These are phyloP conservation scores for Platalea minor DNA, from an alignment of 2,797 vertebrate species.

Conservation along the genomic window DNA sequence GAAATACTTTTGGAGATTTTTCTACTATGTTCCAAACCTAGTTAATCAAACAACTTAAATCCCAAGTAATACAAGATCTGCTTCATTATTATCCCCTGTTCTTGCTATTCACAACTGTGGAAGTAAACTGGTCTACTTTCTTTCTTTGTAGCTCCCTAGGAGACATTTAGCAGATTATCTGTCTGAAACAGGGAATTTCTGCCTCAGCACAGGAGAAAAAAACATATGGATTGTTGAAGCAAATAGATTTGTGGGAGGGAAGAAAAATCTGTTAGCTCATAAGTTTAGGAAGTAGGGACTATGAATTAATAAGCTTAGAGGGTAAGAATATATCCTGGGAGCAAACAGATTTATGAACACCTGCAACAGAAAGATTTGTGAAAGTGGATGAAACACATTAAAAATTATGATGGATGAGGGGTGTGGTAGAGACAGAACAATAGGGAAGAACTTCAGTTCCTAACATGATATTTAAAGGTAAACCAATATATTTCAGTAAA, in stretches of 20 bases:
- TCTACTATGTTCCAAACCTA: not conserved
- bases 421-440: not conserved
- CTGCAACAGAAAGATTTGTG: not conserved
- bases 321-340: slow-evolving; percentile 3
- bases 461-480: not conserved
- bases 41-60: not conserved
- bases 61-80: not conserved
- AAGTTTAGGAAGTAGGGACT: slow-evolving; percentile 16
- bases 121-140: not conserved
- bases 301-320: not conserved
- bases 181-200: slow-evolving; percentile 4
- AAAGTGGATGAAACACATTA: not conserved
- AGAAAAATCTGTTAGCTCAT: slow-evolving; percentile 3
- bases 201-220: not conserved
- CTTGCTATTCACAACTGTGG: not conserved
- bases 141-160: not conserved
- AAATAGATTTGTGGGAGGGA: slow-evolving; percentile 19
- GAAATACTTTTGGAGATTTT: not conserved
- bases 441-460: not conserved
- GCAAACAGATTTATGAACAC: slow-evolving; percentile 36
- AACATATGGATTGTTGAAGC: not conserved
- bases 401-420: not conserved
- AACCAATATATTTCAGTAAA: not conserved
- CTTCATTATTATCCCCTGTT: not conserved
- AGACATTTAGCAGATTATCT: slow-evolving; percentile 25